Evolutionary conservation across 1,140 invertebrate species (phyloP).

Genomic region (Rhopalosiphum padi): DNA sequence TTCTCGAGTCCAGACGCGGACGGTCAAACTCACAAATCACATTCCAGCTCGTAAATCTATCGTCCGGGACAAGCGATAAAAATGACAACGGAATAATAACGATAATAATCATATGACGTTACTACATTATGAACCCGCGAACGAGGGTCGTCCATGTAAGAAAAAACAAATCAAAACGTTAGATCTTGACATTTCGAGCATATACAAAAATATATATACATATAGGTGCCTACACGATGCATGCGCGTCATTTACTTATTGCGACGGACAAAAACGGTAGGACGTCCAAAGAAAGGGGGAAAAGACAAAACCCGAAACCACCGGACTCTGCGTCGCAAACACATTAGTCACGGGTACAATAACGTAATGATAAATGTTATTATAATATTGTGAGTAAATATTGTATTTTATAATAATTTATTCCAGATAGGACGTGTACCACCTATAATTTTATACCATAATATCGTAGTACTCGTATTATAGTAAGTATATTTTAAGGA

Average conservation of each 20-base stretch:
- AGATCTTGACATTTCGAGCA: not conserved
- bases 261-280: not conserved
- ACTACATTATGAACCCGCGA: not conserved
- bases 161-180: not conserved
- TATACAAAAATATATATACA: not conserved
- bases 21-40: conserved; percentile 53
- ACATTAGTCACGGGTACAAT: not conserved
- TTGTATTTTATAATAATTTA: conserved; percentile 2
- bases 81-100: conserved; percentile 51
- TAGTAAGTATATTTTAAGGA: not conserved
- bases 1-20: not conserved
- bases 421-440: not conserved
- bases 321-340: not conserved
- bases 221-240: not conserved
- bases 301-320: not conserved
- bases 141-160: not conserved
- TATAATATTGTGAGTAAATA: not conserved
- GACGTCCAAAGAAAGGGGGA: not conserved
- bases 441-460: not conserved
- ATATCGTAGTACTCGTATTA: not conserved
- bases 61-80: conserved; percentile 43
- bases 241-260: not conserved
- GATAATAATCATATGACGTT: not conserved
- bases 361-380: not conserved
- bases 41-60: conserved; percentile 41